Conservation (phyloP, 2,113 vertebrate genomes). For the Danio rerio region DNA sequence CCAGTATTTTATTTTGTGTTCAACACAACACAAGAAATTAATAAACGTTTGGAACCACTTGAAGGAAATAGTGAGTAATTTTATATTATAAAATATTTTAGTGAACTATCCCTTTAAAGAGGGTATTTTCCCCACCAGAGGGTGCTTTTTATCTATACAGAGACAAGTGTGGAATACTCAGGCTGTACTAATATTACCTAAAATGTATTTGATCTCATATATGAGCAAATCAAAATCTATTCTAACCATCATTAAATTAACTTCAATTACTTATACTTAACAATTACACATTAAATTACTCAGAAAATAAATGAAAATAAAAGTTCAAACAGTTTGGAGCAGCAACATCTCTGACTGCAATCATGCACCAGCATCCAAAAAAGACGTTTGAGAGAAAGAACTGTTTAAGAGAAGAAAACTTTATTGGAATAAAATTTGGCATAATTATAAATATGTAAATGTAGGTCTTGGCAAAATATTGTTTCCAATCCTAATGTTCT, state of each 20-base stretch:
- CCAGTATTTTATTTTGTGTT: too few relatives aligned
- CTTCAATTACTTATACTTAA: neutral
- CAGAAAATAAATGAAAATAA: neutral
- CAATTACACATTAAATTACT: neutral
- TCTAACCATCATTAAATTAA: neutral
- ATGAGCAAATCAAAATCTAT: neutral
- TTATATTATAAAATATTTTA: too few relatives aligned
- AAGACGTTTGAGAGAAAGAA: neutral
- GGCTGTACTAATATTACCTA: neutral
- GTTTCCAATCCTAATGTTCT: neutral
- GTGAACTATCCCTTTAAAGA: too few relatives aligned
- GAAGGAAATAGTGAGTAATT: too few relatives aligned
- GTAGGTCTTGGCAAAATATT: conserved; percentile 24
- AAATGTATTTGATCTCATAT: neutral
- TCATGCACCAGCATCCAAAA: neutral
- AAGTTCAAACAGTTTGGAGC: neutral
- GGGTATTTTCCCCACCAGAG: neutral
- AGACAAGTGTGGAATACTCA: neutral
- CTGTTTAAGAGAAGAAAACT: conserved; percentile 8
- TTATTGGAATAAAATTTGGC: conserved; percentile 12
- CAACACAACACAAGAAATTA: too few relatives aligned
- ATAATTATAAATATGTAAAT: neutral
- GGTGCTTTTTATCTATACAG: neutral
- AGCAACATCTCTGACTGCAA: neutral
- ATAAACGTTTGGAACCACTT: too few relatives aligned